phyloP scores from a whole-genome alignment of 1,140 invertebrate genomes.

The Harlomillsia oculata region DNA sequence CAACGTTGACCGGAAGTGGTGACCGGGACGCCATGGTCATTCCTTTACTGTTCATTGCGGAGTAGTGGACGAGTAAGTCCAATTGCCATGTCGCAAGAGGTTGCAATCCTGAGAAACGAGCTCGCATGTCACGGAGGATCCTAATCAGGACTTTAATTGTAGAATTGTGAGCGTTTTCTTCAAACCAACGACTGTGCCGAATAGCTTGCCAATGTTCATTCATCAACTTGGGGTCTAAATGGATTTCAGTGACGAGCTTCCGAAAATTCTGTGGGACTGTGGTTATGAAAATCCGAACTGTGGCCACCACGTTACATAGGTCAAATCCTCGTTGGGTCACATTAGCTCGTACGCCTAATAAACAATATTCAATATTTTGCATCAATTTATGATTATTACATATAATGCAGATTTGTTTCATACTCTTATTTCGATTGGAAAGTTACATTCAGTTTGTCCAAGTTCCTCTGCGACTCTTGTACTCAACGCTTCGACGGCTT shows the following conservation, averaged over 20 bases:
- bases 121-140: constrained; percentile 77
- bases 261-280: constrained; percentile 86
- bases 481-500: constrained; percentile 81
- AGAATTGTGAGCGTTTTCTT: constrained; percentile 95
- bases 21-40: constrained; percentile 92
- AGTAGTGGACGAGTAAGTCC: constrained; percentile 88
- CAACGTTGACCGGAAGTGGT: constrained; percentile 81
- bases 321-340: constrained; percentile 33
- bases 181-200: constrained; percentile 92
- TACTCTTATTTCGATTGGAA: neutral
- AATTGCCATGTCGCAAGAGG: constrained; percentile 93
- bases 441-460: constrained; percentile 32
- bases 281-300: constrained; percentile 79
- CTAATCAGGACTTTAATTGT: constrained; percentile 93
- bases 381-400: too few species aligned
- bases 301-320: constrained; percentile 51
- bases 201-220: constrained; percentile 85
- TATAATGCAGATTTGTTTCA: neutral
- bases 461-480: constrained; percentile 80
- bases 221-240: constrained; percentile 75
- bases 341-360: constrained; percentile 25
- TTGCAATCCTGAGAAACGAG: constrained; percentile 78
- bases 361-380: too few species aligned
- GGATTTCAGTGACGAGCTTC: constrained; percentile 84
- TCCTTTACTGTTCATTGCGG: too few species aligned